Conservation (phyloP, 2,888 invertebrate species). For the Zootermopsis nevadensis region DNA sequence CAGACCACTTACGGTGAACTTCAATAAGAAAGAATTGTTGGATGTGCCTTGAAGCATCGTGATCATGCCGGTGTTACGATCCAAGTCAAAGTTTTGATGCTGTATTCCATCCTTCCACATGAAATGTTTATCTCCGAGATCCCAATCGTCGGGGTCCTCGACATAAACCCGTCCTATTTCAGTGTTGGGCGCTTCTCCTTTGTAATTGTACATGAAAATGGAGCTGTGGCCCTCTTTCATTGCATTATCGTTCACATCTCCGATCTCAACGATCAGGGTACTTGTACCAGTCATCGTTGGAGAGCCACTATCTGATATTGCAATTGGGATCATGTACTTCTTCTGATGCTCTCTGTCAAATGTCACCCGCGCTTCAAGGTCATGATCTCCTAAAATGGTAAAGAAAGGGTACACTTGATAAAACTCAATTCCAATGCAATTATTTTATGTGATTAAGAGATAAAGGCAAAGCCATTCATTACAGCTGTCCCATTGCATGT, state of each 20-base stretch:
- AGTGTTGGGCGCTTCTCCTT: slow-evolving; percentile 82
- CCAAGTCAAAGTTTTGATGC: slow-evolving; percentile 78
- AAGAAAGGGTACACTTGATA: too few relatives aligned
- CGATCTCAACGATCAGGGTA: slow-evolving; percentile 88
- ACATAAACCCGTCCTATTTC: slow-evolving; percentile 94
- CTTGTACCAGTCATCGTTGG: slow-evolving; percentile 82
- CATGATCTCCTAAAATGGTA: slow-evolving; percentile 63
- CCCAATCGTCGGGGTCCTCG: slow-evolving; percentile 97
- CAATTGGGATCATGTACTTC: slow-evolving; percentile 88
- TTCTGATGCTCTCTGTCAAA: slow-evolving; percentile 92
- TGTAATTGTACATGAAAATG: slow-evolving; percentile 95
- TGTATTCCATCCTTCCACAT: slow-evolving; percentile 69
- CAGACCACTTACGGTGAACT: slow-evolving; percentile 73
- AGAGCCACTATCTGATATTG: slow-evolving; percentile 87
- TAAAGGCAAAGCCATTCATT: too few relatives aligned
- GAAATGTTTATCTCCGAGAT: slow-evolving; percentile 90
- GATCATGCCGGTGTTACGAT: slow-evolving; percentile 85
- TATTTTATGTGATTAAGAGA: too few relatives aligned
- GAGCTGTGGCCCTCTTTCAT: slow-evolving; percentile 90
- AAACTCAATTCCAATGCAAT: neutral
- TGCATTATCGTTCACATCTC: slow-evolving; percentile 92
- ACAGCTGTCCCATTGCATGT: too few relatives aligned
- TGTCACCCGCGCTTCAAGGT: slow-evolving; percentile 76
- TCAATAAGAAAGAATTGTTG: slow-evolving; percentile 79
- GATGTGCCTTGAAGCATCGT: slow-evolving; percentile 83